These are phyloP conservation scores for Rapana venosa DNA, from an alignment of 2,888 invertebrate genomes.

Conservation along the genomic window DNA sequence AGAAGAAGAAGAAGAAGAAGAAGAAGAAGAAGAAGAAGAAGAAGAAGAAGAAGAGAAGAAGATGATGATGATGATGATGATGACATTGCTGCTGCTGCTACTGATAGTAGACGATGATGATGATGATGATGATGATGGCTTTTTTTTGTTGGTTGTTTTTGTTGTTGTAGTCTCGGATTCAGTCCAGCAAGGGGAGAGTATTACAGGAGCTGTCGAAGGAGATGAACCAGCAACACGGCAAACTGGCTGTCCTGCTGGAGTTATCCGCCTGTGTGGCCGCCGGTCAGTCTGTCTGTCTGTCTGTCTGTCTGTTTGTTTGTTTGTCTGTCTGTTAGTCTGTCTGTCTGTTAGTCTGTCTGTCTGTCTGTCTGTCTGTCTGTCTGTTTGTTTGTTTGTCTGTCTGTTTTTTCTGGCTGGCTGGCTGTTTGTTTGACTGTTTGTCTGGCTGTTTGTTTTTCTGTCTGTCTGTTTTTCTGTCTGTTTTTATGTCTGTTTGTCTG, in stretches of 20 bases:
- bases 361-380: neutral
- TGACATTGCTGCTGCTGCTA: no score
- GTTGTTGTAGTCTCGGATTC: slow-evolving; percentile 72
- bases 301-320: slow-evolving; percentile 25
- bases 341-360: neutral
- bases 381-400: neutral
- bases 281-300: slow-evolving; percentile 56
- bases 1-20: no score
- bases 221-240: slow-evolving; percentile 82
- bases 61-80: no score
- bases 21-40: no score
- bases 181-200: slow-evolving; percentile 84
- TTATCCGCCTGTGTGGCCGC: slow-evolving; percentile 83
- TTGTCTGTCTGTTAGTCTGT: neutral
- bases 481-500: no score
- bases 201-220: slow-evolving; percentile 83
- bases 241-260: slow-evolving; percentile 84
- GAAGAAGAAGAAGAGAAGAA: no score
- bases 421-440: neutral
- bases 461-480: no score
- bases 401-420: neutral
- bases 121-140: no score
- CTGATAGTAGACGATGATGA: no score
- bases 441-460: neutral
- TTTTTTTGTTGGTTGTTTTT: neutral